Conservation (phyloP, 2,888 invertebrate species). For the Tetranychus truncatus region DNA sequence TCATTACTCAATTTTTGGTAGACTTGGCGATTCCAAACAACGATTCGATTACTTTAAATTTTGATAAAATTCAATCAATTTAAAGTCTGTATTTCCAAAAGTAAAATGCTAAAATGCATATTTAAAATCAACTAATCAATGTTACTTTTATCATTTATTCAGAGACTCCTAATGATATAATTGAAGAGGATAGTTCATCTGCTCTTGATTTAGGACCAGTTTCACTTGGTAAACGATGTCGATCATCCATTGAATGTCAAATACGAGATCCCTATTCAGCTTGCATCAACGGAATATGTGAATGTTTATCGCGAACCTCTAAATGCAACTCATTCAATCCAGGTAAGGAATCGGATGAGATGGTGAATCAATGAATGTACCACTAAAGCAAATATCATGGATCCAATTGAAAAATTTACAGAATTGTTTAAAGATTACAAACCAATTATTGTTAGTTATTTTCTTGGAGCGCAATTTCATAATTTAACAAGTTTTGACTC, state of each 20-base stretch:
- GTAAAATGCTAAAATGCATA: no score
- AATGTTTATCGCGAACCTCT: conserved; percentile 44
- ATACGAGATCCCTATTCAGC: conserved; percentile 55
- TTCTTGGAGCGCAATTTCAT: not conserved
- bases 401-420: not conserved
- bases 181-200: not conserved
- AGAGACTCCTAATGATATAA: conserved; percentile 9
- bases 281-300: conserved; percentile 56
- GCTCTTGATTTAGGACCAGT: conserved; percentile 32
- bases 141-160: not conserved
- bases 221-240: conserved; percentile 57
- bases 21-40: no score
- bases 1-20: no score
- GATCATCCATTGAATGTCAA: conserved; percentile 56
- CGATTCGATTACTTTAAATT: no score
- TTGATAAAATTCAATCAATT: no score
- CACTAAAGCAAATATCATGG: not conserved
- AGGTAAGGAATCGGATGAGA: conserved; percentile 18
- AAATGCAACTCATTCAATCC: conserved; percentile 34
- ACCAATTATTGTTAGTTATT: no score
- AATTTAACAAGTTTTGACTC: not conserved
- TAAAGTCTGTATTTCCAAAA: no score
- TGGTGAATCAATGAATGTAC: not conserved
- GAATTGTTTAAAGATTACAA: not conserved
- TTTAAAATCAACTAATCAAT: no score